Percentiles rank a stretch among this genome's conserved stretches.
Conservation (phyloP, 2,888 invertebrate species). For the Tetranychus piercei region DNA sequence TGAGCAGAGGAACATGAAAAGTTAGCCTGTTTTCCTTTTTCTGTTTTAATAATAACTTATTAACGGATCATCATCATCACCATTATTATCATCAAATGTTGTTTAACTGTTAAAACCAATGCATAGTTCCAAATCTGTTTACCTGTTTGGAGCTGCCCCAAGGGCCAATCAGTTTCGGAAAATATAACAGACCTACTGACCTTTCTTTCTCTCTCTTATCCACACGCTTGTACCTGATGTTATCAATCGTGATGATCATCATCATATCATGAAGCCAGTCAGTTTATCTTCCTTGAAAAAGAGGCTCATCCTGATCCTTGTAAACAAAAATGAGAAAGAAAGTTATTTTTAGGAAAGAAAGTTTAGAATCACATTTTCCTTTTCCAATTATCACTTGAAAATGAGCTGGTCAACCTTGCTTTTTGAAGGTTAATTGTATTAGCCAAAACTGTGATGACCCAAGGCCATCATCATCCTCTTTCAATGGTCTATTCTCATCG, state of each 20-base stretch:
- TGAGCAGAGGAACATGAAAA: neutral
- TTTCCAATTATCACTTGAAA: neutral
- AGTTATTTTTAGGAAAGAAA: neutral
- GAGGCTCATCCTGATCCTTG: neutral
- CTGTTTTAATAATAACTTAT: neutral
- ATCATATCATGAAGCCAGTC: neutral
- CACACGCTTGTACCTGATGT: neutral
- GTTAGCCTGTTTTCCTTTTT: neutral
- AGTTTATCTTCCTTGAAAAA: neutral
- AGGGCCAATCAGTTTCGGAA: neutral
- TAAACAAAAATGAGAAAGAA: neutral
- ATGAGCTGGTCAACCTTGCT: neutral
- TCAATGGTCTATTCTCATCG: neutral
- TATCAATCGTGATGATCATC: neutral
- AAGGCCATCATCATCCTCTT: neutral
- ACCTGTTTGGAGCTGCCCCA: neutral
- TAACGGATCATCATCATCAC: neutral
- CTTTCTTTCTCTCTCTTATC: neutral
- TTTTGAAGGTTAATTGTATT: constrained; percentile 1
- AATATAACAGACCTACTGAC: neutral
- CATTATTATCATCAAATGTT: neutral
- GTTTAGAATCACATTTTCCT: neutral
- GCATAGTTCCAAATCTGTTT: neutral
- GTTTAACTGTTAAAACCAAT: neutral
- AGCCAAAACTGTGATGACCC: neutral